These are phyloP conservation scores for Hyperoplus immaculatus DNA, from an alignment of 2,797 vertebrate species.

Conservation along the genomic window DNA sequence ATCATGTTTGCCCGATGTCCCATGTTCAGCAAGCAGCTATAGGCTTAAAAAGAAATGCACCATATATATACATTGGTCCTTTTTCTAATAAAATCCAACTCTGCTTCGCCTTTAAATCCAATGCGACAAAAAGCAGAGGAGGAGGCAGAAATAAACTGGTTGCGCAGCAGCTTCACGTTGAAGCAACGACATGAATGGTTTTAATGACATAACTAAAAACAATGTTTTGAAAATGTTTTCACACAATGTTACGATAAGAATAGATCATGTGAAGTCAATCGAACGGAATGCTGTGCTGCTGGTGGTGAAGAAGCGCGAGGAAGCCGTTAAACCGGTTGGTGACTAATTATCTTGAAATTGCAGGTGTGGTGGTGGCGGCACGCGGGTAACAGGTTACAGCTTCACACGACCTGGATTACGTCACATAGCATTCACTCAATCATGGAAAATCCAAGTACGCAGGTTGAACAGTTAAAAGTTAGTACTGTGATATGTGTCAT, in stretches of 20 bases:
- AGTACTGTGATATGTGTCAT: background rate
- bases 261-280: background rate
- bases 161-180: conserved; percentile 63
- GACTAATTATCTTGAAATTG: conserved; percentile 45
- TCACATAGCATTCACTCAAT: background rate
- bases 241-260: background rate
- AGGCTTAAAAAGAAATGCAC: background rate
- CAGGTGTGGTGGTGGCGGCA: conserved; percentile 59
- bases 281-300: background rate
- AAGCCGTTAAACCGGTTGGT: conserved; percentile 22
- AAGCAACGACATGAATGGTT: background rate
- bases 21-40: background rate
- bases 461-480: background rate
- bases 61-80: conserved; percentile 18
- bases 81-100: conserved; percentile 17
- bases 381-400: conserved; percentile 36
- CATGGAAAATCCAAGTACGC: background rate
- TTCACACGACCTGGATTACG: background rate
- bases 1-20: conserved; percentile 1
- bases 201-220: background rate
- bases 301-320: background rate
- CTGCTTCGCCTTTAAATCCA: conserved; percentile 70
- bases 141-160: conserved; percentile 41
- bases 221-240: background rate
- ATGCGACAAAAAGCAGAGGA: conserved; percentile 70